Base-by-base conservation (phyloP, 2,113 vertebrate species). In the Myodes glareolus region DNA sequence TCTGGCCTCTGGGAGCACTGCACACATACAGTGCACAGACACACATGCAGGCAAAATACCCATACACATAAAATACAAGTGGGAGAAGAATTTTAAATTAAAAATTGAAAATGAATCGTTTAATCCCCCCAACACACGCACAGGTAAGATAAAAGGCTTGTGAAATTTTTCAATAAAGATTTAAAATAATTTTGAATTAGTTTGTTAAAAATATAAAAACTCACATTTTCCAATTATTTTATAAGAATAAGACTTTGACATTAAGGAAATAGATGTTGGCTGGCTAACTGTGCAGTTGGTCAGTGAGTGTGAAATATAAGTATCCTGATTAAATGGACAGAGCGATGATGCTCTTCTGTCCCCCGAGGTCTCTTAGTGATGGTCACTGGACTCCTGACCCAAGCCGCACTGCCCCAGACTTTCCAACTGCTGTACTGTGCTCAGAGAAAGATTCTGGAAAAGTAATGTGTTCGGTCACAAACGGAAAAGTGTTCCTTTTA, bases 191-290 rank as follows among this genome's bases (percentile, higher is more conserved):
- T 80, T 95, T 85, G 31, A 88, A 92, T 58, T 23, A 11, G n/a
- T 81, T 94, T 82, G 81, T 90, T 92, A 96, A 85, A 95, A 86
- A 80, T 58, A 33, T 27, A 70, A 94, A 86, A 86, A 80, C 58
- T 50, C 7, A 78, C 73, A 81, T 36, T 31, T 93, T 80, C 29
- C 39, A 90, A 68, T 76, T 80, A 55, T 76, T 90, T 90, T 85
- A 9, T 47, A 76, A 76, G 36, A 91, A 72, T 47, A 19, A 16
- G 25, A 87, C 9, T 47, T 84, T 58, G 31, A 87, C n/a, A 92
- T 94, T 12, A 52, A 68, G 67, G 92, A 91, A n/a, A 36, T 52
- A 45, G 84, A 68, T 52, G 95, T 61, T 72, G 50, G n/a, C 65
- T 47, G 78, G 50, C 78, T 50, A 91, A 75, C 80, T 61, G 61